phyloP scores from a whole-genome alignment of 2,113 vertebrate genomes.

The Bos javanicus region DNA sequence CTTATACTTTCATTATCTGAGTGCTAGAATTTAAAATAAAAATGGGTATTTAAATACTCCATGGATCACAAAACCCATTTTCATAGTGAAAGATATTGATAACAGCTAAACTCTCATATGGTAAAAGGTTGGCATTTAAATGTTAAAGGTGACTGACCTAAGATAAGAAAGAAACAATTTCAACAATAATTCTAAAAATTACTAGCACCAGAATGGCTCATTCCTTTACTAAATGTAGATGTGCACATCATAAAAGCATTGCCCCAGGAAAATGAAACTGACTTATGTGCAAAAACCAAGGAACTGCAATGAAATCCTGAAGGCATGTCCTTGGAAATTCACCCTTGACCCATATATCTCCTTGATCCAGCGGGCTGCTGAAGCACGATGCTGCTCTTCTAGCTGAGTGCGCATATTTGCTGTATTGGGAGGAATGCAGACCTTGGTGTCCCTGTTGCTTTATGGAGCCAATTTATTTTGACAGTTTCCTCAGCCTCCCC shows the following conservation, averaged over 20 bases:
- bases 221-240: slow-evolving; percentile 19
- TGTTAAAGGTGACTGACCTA: slow-evolving; percentile 29
- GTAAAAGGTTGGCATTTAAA: slow-evolving; percentile 2
- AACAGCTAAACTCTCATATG: neutral
- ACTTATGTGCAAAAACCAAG: slow-evolving; percentile 26
- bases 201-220: neutral
- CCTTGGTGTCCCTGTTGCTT: slow-evolving; percentile 42
- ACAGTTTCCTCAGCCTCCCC: slow-evolving; percentile 32
- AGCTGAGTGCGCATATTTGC: slow-evolving; percentile 49
- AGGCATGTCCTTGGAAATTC: slow-evolving; percentile 41
- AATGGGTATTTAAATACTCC: neutral
- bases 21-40: neutral
- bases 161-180: slow-evolving; percentile 9
- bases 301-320: slow-evolving; percentile 21
- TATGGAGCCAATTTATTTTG: slow-evolving; percentile 63
- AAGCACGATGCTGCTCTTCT: neutral
- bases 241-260: neutral
- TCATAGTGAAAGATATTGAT: slow-evolving; percentile 24
- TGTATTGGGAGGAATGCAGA: neutral
- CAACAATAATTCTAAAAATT: slow-evolving; percentile 33
- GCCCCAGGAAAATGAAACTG: slow-evolving; percentile 27
- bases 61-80: slow-evolving; percentile 8
- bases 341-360: slow-evolving; percentile 36
- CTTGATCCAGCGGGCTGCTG: neutral
- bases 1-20: slow-evolving; percentile 22